A percentile compares a stretch with the other conserved stretches of the same genome.
Evolutionary conservation across 2,888 invertebrate genomes (phyloP).

Genomic region (Eilema griseolum): DNA sequence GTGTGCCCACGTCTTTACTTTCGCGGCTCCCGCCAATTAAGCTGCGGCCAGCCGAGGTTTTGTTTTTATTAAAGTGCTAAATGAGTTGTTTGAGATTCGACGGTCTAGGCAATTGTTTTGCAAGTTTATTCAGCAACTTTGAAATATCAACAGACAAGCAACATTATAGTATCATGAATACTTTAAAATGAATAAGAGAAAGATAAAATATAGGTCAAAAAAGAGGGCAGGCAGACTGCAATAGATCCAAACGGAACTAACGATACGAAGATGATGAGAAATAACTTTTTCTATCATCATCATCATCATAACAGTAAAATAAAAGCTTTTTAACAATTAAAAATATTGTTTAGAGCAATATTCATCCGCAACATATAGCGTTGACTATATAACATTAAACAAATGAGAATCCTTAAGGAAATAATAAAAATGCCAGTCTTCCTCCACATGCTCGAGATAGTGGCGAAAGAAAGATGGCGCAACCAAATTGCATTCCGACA

Average conservation of each 20-base stretch:
- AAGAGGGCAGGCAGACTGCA: neutral
- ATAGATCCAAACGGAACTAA: no score
- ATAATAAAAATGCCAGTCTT: conserved; percentile 39
- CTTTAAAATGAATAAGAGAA: neutral
- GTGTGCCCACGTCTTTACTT: conserved; percentile 74
- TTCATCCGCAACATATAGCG: conserved; percentile 16
- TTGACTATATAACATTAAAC: conserved; percentile 21
- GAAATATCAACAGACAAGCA: neutral
- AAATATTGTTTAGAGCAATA: conserved; percentile 10
- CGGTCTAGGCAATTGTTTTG: conserved; percentile 35
- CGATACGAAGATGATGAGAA: neutral
- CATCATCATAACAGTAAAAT: no score
- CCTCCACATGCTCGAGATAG: conserved; percentile 31
- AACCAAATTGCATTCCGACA: conserved; percentile 42
- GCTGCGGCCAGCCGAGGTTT: conserved; percentile 49
- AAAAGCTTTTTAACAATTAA: conserved; percentile 1
- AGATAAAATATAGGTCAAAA: neutral
- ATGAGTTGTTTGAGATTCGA: conserved; percentile 50
- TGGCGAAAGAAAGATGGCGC: conserved; percentile 22
- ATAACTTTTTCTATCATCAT: no score
- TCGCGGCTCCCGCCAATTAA: conserved; percentile 77
- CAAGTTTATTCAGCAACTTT: conserved; percentile 4
- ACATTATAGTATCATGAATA: neutral
- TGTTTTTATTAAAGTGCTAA: conserved; percentile 57
- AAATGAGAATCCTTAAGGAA: conserved; percentile 28